These are phyloP conservation scores for Tringa solitaria DNA, from an alignment of 2,113 vertebrate genomes.

Conservation along the genomic window DNA sequence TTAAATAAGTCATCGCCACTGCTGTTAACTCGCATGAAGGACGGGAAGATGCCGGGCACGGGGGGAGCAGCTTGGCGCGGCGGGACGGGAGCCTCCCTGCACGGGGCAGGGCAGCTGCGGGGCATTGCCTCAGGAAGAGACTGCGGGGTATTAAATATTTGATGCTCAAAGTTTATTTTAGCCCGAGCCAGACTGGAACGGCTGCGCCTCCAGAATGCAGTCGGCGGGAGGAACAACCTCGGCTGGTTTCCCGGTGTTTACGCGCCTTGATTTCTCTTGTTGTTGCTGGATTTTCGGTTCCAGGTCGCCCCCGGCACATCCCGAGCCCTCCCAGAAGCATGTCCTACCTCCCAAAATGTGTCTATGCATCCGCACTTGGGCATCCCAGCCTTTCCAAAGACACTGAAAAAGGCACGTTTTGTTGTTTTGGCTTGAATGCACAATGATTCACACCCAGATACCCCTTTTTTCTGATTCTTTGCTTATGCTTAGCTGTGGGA, in stretches of 20 bases:
- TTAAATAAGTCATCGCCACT: constrained; percentile 58
- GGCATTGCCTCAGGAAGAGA: neutral
- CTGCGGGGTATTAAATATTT: neutral
- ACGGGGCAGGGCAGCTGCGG: neutral
- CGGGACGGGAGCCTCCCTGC: neutral
- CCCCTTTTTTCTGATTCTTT: neutral
- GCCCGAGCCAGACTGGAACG: neutral
- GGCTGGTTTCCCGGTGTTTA: fast-evolving
- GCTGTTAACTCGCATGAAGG: constrained; percentile 56
- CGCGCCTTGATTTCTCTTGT: fast-evolving
- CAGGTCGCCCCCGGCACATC: fast-evolving
- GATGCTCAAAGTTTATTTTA: constrained; percentile 23
- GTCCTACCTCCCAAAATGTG: fast-evolving
- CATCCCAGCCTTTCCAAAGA: neutral
- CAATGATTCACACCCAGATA: neutral
- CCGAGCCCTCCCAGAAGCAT: neutral
- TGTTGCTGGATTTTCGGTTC: fast-evolving
- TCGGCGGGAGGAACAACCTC: neutral
- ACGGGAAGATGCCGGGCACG: neutral
- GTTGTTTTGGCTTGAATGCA: neutral
- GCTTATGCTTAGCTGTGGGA: neutral
- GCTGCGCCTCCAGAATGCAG: neutral
- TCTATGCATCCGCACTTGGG: fast-evolving
- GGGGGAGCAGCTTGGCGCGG: neutral
- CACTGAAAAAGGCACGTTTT: neutral